Percentiles rank a stretch among this genome's conserved stretches.
Evolutionary conservation across 2,888 invertebrate genomes (phyloP).

Genomic region (Cecidostiba fungosa): DNA sequence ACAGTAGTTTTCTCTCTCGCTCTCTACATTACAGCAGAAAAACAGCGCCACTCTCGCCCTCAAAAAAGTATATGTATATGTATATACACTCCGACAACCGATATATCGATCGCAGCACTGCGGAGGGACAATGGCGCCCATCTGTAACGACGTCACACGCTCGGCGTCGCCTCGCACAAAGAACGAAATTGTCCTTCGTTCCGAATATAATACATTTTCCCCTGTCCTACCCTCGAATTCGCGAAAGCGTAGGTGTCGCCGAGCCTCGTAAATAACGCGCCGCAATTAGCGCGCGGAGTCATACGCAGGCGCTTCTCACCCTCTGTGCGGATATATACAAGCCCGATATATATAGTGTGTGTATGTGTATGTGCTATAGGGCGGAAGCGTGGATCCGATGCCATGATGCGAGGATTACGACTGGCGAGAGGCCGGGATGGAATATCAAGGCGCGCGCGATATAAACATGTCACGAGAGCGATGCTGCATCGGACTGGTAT

Average conservation of each 20-base stretch:
- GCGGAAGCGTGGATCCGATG: conserved; percentile 2
- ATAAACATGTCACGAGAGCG: conserved; percentile 56
- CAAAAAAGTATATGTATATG: conserved; percentile 18
- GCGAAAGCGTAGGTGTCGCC: conserved; percentile 42
- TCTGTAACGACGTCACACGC: neutral
- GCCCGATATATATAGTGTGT: neutral
- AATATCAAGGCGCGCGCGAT: conserved; percentile 49
- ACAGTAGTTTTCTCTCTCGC: neutral
- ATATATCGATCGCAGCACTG: conserved; percentile 34
- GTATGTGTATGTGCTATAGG: neutral
- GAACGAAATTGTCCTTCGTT: conserved; percentile 33
- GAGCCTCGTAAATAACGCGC: conserved; percentile 50
- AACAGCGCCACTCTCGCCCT: conserved; percentile 34
- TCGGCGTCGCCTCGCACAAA: conserved; percentile 9
- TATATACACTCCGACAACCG: neutral
- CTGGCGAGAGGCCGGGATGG: conserved; percentile 34
- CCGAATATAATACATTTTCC: conserved; percentile 1
- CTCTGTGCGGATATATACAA: neutral
- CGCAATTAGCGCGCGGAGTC: conserved; percentile 53
- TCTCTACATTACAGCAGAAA: neutral
- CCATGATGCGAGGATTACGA: conserved; percentile 19
- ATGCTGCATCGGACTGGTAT: conserved; percentile 19
- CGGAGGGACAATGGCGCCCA: conserved; percentile 37
- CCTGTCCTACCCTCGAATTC: conserved; percentile 11
- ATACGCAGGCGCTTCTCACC: conserved; percentile 51